These are phyloP conservation scores for Gymnocypris eckloni DNA, from an alignment of 2,797 vertebrate genomes.

Conservation along the genomic window DNA sequence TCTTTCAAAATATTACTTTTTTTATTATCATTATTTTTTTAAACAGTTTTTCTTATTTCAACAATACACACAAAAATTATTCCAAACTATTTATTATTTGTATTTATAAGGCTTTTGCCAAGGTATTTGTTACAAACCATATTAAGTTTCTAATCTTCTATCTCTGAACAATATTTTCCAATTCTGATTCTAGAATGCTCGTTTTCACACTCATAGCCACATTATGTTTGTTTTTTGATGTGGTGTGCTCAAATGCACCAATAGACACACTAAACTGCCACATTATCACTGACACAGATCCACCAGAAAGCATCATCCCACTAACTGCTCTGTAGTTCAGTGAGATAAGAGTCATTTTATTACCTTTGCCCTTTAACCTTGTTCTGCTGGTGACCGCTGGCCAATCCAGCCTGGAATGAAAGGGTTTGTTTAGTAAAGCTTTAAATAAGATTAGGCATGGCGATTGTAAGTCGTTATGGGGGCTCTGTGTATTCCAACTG, in stretches of 20 bases:
- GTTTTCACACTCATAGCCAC: background rate
- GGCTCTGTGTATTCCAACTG: slow-evolving; percentile 34
- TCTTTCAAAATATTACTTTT: background rate
- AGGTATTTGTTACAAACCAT: background rate
- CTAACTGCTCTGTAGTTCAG: slow-evolving; percentile 14
- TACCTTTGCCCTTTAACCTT: slow-evolving; percentile 58
- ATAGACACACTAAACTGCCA: slow-evolving; percentile 28
- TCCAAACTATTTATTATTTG: background rate
- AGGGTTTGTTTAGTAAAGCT: slow-evolving; percentile 58
- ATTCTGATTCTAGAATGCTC: background rate
- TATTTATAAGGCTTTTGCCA: background rate
- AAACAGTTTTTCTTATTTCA: background rate
- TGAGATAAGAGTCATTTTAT: slow-evolving; percentile 52
- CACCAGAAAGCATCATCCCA: slow-evolving; percentile 41
- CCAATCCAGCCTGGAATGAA: slow-evolving; percentile 51
- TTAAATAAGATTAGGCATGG: slow-evolving; percentile 59
- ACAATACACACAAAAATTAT: background rate
- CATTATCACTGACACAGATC: slow-evolving; percentile 31
- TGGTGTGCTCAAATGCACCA: slow-evolving; percentile 19
- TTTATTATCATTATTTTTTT: background rate
- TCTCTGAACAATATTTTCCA: background rate
- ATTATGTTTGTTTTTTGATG: background rate
- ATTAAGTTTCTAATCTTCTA: background rate
- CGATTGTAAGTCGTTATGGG: slow-evolving; percentile 18
- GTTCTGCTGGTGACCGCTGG: slow-evolving; percentile 50